phyloP scores from a whole-genome alignment of 2,888 invertebrate species.

The Muscina levida region DNA sequence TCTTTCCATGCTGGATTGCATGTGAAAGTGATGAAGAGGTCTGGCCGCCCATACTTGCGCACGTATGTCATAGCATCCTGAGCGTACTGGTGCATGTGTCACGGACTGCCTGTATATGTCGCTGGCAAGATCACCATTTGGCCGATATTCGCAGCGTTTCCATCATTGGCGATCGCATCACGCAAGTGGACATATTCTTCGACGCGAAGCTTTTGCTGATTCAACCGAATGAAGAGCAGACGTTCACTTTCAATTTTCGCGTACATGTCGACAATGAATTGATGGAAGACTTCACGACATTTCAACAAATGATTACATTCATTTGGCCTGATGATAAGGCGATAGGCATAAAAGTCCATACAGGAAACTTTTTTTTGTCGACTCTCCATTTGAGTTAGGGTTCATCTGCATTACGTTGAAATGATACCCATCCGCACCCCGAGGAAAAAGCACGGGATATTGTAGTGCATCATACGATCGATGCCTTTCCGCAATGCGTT shows the following conservation, averaged over 20 bases:
- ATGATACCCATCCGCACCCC: constrained; percentile 61
- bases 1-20: constrained; percentile 60
- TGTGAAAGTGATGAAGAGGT: constrained; percentile 58
- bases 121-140: constrained; percentile 60
- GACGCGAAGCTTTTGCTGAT: constrained; percentile 71
- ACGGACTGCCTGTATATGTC: constrained; percentile 61
- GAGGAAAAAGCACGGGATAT: background rate
- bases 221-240: constrained; percentile 70
- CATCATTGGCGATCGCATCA: background rate
- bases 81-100: constrained; percentile 66
- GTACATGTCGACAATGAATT: constrained; percentile 73
- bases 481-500: constrained; percentile 60
- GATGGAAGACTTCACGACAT: constrained; percentile 71
- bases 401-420: constrained; percentile 41
- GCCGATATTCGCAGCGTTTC: constrained; percentile 42
- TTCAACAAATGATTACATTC: constrained; percentile 65
- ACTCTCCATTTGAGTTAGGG: constrained; percentile 33
- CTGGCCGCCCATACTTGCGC: constrained; percentile 56
- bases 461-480: background rate
- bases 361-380: constrained; percentile 39
- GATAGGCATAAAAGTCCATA: constrained; percentile 47
- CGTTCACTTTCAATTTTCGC: constrained; percentile 71
- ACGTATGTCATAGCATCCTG: constrained; percentile 64
- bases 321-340: constrained; percentile 40
- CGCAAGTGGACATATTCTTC: constrained; percentile 38